Percentiles rank a stretch among this genome's conserved stretches.
Conservation (phyloP, 2,888 invertebrate species). For the Trissolcus japonicus region DNA sequence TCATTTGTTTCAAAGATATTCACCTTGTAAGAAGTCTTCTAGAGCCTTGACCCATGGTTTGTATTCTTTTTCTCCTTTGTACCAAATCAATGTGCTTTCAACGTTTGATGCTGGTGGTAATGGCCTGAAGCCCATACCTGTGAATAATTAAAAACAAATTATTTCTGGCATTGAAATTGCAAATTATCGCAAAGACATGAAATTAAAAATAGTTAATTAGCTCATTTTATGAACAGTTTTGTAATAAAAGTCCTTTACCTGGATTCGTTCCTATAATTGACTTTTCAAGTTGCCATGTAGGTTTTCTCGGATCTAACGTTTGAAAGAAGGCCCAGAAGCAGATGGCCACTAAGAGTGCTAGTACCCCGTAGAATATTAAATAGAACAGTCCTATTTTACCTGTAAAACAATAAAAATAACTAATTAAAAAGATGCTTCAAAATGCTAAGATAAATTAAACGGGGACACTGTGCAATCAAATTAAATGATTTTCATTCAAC, state of each 20-base stretch:
- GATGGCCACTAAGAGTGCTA: slow-evolving; percentile 94
- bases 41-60: slow-evolving; percentile 87
- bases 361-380: slow-evolving; percentile 92
- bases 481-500: slow-evolving; percentile 6
- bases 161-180: not conserved
- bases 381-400: slow-evolving; percentile 97
- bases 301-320: slow-evolving; percentile 91
- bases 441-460: not conserved
- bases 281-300: slow-evolving; percentile 90
- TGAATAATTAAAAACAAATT: slow-evolving; percentile 12
- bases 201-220: not conserved
- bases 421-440: not conserved
- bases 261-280: slow-evolving; percentile 97
- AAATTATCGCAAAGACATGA: not conserved
- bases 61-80: slow-evolving; percentile 87
- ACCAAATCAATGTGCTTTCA: slow-evolving; percentile 97
- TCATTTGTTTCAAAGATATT: not conserved
- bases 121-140: slow-evolving; percentile 94
- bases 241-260: slow-evolving; percentile 76
- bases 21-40: slow-evolving; percentile 87
- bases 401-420: slow-evolving; percentile 76
- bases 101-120: slow-evolving; percentile 90
- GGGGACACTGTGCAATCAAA: too few species aligned
- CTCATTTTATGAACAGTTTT: not conserved
- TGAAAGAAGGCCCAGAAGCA: slow-evolving; percentile 96